Evolutionary conservation across 64 coral and sea anemone species (phyloP).

Genomic region (Pocillopora damicornis): DNA sequence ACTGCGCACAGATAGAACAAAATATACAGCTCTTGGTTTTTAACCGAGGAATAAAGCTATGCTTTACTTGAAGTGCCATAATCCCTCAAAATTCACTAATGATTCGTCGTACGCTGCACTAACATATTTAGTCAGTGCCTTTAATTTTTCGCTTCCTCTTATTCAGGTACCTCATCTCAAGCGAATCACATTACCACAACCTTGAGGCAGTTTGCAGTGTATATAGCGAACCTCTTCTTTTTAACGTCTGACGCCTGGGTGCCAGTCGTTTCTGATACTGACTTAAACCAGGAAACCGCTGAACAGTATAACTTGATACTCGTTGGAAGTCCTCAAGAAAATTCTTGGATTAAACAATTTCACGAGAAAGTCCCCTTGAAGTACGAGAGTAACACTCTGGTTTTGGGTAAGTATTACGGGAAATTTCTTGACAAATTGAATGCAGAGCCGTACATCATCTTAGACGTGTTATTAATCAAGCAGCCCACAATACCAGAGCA

Average conservation of each 20-base stretch:
- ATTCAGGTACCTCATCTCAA: slow-evolving; percentile 1
- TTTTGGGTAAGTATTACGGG: slow-evolving; percentile 45
- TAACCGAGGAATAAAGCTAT: too few relatives aligned
- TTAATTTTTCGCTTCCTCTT: not conserved
- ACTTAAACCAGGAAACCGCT: slow-evolving; percentile 66
- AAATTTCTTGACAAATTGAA: too few relatives aligned
- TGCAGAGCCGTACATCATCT: too few relatives aligned
- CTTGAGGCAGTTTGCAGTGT: slow-evolving; percentile 69
- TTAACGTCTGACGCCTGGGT: slow-evolving; percentile 78
- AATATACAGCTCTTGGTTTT: too few relatives aligned
- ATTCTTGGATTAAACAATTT: slow-evolving; percentile 59
- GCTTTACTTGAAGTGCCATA: too few relatives aligned
- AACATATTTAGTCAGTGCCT: not conserved
- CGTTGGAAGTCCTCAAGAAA: slow-evolving; percentile 66
- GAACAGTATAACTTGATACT: slow-evolving; percentile 85
- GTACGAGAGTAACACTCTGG: slow-evolving; percentile 46
- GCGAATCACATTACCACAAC: not conserved
- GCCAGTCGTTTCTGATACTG: slow-evolving; percentile 61
- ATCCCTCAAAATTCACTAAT: too few relatives aligned
- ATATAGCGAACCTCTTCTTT: slow-evolving; percentile 87
- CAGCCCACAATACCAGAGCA: too few relatives aligned
- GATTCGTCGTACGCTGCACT: too few relatives aligned
- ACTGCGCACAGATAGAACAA: too few relatives aligned
- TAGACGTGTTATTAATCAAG: too few relatives aligned
- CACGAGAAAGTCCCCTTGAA: slow-evolving; percentile 55